Evolutionary conservation across 1,140 invertebrate genomes (phyloP).

Genomic region (Spodoptera frugiperda): DNA sequence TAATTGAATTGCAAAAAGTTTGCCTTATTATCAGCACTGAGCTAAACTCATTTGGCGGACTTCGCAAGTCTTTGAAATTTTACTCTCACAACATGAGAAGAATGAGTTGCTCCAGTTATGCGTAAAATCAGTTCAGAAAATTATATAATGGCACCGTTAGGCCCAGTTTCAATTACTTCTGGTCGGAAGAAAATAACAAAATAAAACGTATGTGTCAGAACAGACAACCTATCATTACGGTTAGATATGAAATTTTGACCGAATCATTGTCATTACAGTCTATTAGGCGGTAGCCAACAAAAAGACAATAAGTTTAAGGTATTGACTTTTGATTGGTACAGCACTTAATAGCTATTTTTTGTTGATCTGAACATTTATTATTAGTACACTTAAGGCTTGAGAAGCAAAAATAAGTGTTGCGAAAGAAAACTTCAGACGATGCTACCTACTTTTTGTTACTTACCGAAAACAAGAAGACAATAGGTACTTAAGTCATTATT

Average conservation of each 20-base stretch:
- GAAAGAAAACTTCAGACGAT: constrained; percentile 22
- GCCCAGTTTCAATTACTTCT: constrained; percentile 51
- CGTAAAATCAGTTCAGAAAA: background rate
- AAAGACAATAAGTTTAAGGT: constrained; percentile 60
- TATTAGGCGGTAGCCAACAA: constrained; percentile 60
- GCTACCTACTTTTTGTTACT: constrained; percentile 14
- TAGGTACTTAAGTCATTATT: too few relatives aligned
- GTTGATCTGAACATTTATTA: constrained; percentile 39
- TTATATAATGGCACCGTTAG: constrained; percentile 3
- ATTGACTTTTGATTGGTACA: constrained; percentile 62
- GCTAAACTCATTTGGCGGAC: background rate
- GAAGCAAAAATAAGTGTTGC: constrained; percentile 11
- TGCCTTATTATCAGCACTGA: background rate
- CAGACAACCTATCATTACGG: constrained; percentile 61
- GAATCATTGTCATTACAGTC: constrained; percentile 72
- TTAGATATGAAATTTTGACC: constrained; percentile 57
- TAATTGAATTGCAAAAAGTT: constrained; percentile 41
- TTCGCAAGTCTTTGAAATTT: background rate
- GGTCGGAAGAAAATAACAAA: constrained; percentile 40
- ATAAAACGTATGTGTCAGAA: constrained; percentile 26
- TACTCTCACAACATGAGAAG: background rate
- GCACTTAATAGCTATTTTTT: constrained; percentile 52
- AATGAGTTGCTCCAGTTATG: background rate
- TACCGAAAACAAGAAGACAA: too few relatives aligned
- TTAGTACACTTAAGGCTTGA: constrained; percentile 29